Evolutionary conservation across 2,113 vertebrate genomes (phyloP), one percentile per base, ranked within the genome.

Genomic region (Butorides virescens): DNA sequence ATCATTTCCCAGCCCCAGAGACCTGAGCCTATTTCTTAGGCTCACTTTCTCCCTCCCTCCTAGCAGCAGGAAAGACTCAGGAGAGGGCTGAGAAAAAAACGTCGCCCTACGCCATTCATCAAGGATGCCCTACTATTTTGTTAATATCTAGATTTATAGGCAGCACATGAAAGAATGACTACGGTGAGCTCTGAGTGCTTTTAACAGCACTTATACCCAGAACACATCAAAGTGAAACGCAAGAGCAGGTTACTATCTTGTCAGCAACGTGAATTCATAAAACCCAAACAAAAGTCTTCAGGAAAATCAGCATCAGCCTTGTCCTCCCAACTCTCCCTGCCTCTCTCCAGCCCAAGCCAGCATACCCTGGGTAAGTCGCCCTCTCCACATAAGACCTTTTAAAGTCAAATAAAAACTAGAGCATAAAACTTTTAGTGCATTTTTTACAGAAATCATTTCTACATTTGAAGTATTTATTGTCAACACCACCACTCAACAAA

Each of bases 51-150:
- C 21, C 46, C 42, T 86, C 19, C 4, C 25, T 67, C 27, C 7
- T 23, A 34, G 58, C 30, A 56, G 47, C 36, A 75, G 42, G 6
- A 63, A 62, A 68, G 25, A 62, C 50, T 50, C 0, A 0, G 0
- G 68, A 81, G 15, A 12, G 34, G 46, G 39, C 56, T 86, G 42
- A 76, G 52, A 47, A 72, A 44, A 20, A 83, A 42, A 34, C 56
- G 30, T 71, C 5, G 2, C 19, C 20, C 42, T 34, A 27, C 2
- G 3, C 26, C 25, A 56, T n/a, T 34, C 55, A 39, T 50, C 55
- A 47, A 30, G 62, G 75, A 11, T 9, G 10, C 20, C 9, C 22
- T 22, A 32, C 49, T 25, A 26, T 3, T 58, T 22, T 52, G 21
- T 36, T 52, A 56, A 21, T 13, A 21, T 3, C 10, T 62, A 36